Evolutionary conservation across 2,888 invertebrate genomes (phyloP).

Genomic region (Diplazon laetatorius): DNA sequence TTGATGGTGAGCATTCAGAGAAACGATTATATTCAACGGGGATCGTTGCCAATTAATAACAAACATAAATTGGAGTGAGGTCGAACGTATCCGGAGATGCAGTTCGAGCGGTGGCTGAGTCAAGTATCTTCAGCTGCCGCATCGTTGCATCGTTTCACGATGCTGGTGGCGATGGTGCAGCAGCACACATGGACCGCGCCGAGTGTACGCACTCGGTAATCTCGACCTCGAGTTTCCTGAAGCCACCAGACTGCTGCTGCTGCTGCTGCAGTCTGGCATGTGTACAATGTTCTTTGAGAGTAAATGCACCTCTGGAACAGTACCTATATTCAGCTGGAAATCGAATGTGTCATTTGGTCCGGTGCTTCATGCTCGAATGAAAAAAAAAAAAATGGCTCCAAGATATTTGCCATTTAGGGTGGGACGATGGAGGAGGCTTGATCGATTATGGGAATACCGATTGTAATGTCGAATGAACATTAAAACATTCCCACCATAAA

Average conservation of each 20-base stretch:
- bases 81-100: slow-evolving; percentile 42
- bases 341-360: slow-evolving; percentile 64
- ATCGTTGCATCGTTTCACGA: no score
- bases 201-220: slow-evolving; percentile 11
- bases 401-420: slow-evolving; percentile 19
- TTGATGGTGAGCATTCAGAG: slow-evolving; percentile 7
- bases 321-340: slow-evolving; percentile 51
- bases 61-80: slow-evolving; percentile 65
- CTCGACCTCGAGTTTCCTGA: slow-evolving; percentile 19
- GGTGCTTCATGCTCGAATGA: slow-evolving; percentile 61
- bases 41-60: slow-evolving; percentile 64
- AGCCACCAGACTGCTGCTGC: background rate
- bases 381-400: background rate
- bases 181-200: slow-evolving; percentile 12
- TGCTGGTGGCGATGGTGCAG: background rate
- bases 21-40: slow-evolving; percentile 27
- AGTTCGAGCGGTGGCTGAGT: background rate
- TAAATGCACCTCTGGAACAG: slow-evolving; percentile 6
- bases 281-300: background rate
- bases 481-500: no score
- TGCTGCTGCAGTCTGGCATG: background rate
- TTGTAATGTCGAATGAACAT: no score
- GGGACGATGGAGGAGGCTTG: background rate
- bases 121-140: slow-evolving; percentile 18
- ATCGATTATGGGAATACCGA: background rate